Percentiles rank a stretch among this genome's conserved stretches.
Evolutionary conservation across 1,140 invertebrate species (phyloP).

Genomic region (Radopholus similis): DNA sequence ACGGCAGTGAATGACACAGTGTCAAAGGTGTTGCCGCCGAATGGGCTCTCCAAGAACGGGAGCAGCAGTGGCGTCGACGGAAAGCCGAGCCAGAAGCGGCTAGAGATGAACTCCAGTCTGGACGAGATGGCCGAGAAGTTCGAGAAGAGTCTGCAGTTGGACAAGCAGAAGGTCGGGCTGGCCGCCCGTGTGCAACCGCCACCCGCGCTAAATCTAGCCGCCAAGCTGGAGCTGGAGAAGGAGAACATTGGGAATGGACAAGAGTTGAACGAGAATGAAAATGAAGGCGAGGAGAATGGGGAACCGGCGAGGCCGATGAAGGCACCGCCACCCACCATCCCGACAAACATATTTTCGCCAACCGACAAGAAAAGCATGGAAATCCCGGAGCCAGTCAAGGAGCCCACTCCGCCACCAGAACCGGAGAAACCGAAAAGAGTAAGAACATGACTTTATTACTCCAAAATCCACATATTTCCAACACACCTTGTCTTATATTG

Average conservation of each 20-base stretch:
- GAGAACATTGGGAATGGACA: constrained; percentile 25
- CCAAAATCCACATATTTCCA: constrained; percentile 9
- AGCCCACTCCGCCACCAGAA: constrained; percentile 32
- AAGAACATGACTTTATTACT: neutral
- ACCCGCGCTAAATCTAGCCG: neutral
- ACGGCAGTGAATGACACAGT: neutral
- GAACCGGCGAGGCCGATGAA: constrained; percentile 44
- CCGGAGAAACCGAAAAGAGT: constrained; percentile 27
- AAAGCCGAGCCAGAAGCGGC: constrained; percentile 5
- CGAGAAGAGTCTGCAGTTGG: constrained; percentile 10
- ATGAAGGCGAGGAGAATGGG: neutral
- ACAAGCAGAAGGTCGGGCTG: neutral
- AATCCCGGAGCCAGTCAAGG: constrained; percentile 47
- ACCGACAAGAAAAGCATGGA: constrained; percentile 58
- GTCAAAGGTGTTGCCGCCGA: neutral
- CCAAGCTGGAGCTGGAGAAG: constrained; percentile 19
- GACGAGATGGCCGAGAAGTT: constrained; percentile 19
- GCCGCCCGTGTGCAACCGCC: neutral
- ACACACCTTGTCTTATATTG: neutral
- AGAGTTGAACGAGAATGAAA: neutral
- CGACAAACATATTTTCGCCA: constrained; percentile 58
- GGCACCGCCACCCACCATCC: constrained; percentile 57
- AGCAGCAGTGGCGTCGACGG: neutral
- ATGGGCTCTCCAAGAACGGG: constrained; percentile 8
- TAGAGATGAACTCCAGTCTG: constrained; percentile 27